Base-by-base conservation (phyloP, 1,140 invertebrate species). In the Stegodyphus mimosarum region DNA sequence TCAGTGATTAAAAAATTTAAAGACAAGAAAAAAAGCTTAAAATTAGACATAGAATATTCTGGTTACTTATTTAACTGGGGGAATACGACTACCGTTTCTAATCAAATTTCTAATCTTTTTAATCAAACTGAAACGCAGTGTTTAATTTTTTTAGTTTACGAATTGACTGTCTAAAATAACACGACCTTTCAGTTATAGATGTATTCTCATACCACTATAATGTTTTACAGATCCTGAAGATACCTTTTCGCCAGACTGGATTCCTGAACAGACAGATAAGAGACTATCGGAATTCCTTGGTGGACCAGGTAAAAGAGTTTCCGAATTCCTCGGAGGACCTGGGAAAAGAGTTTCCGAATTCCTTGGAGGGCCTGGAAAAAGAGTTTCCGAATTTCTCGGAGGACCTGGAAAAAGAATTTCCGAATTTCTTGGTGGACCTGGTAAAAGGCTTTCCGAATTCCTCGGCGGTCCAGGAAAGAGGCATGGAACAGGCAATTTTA, bases 301-400 rank as follows among this genome's bases (percentile, higher is more conserved):
- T 50, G 87, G 86, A 66, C 64, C 77, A 10, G 83, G 83, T 13
- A 88, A 88, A 80, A 86, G 88, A 67, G n/a, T 88, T 18, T 87
- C 87, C 6, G 88, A 88, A 83, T 88, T 87, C 66, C 60, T 88
- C 5, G 88, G 87, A 15, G 87, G 87, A 72, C 87, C 87, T n/a
- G 87, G 87, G 51, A 87, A 87, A 79, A 87, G 88, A 81, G 87
- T 88, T 49, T 89, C 88, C n/a, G 88, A 89, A 74, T 89, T 89
- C 69, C 83, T 89, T 5, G 89, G 89, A 9, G 88, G 88, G 66
- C 88, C 88, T 7, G 88, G 87, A 7, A 89, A 89, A 53, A 69
- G 88, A 63, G 71, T 87, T n/a, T 88, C 88, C 18, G 88, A 89
- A 74, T 89, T 88, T 53, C 86, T 89, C 15, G 88, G 88, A 33